These are phyloP conservation scores for Ophion slaviceki DNA, from an alignment of 2,888 invertebrate genomes.

Conservation along the genomic window DNA sequence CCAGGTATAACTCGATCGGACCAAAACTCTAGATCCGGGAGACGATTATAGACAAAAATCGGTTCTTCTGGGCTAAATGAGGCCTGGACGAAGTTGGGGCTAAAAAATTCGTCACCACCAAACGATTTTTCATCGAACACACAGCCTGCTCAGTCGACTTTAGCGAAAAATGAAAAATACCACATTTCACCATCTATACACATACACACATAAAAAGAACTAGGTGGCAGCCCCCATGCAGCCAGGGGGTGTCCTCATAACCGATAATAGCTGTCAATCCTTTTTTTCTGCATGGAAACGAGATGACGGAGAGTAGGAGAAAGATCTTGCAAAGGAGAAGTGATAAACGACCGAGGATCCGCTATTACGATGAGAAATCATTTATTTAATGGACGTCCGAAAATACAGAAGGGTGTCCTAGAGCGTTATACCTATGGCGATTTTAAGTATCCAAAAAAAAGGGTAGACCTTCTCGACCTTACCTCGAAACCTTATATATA, in stretches of 20 bases:
- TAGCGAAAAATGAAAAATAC: too few species aligned
- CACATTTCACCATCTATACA: too few species aligned
- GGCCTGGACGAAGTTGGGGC: too few species aligned
- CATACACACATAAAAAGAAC: background rate
- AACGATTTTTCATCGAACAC: too few species aligned
- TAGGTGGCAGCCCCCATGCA: conserved; percentile 45
- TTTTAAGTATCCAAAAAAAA: conserved; percentile 5
- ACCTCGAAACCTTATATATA: too few species aligned
- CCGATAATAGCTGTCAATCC: conserved; percentile 64
- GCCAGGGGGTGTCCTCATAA: conserved; percentile 59
- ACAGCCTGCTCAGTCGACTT: too few species aligned
- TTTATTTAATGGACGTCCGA: conserved; percentile 28
- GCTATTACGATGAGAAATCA: conserved; percentile 32
- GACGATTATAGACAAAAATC: too few species aligned
- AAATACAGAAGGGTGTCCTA: conserved; percentile 6
- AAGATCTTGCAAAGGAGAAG: background rate
- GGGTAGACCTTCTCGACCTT: background rate
- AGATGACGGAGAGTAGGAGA: conserved; percentile 17
- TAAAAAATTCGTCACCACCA: too few species aligned
- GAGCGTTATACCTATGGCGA: conserved; percentile 11
- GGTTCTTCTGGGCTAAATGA: too few species aligned
- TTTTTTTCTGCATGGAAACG: conserved; percentile 31
- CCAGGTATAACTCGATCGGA: too few species aligned
- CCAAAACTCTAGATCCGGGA: too few species aligned
- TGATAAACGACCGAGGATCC: conserved; percentile 46